Evolutionary conservation across 1,140 invertebrate genomes (phyloP).

Genomic region (Riptortus pedestris): DNA sequence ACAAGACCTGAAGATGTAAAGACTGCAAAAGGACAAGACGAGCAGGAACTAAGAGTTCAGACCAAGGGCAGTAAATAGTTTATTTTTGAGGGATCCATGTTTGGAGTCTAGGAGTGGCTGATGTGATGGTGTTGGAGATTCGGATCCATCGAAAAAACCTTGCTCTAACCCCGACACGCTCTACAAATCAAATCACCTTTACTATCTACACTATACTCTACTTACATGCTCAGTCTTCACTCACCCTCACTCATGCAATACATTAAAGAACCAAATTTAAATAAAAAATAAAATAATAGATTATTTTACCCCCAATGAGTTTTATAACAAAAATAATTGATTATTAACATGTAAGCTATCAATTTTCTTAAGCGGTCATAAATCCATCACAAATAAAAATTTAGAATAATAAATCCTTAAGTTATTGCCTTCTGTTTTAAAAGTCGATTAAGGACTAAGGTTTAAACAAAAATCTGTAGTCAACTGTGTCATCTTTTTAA

Average conservation of each 20-base stretch:
- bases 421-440: too few species aligned
- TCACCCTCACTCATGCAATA: background rate
- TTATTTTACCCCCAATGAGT: background rate
- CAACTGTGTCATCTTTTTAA: too few species aligned
- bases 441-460: too few species aligned
- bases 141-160: background rate
- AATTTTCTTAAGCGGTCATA: too few species aligned
- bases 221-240: background rate
- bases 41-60: background rate
- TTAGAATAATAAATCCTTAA: too few species aligned
- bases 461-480: too few species aligned
- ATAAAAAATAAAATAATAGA: background rate
- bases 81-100: constrained; percentile 1
- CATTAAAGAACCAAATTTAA: background rate
- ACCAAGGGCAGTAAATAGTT: constrained; percentile 7
- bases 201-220: background rate
- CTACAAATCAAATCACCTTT: constrained; percentile 1
- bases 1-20: background rate
- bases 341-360: too few species aligned
- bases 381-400: too few species aligned
- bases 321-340: background rate
- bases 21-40: background rate
- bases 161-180: background rate
- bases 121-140: background rate
- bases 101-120: background rate